Percentiles rank a stretch among this genome's conserved stretches.
Evolutionary conservation across 2,797 vertebrate species (phyloP).

Genomic region (Ataeniobius toweri): DNA sequence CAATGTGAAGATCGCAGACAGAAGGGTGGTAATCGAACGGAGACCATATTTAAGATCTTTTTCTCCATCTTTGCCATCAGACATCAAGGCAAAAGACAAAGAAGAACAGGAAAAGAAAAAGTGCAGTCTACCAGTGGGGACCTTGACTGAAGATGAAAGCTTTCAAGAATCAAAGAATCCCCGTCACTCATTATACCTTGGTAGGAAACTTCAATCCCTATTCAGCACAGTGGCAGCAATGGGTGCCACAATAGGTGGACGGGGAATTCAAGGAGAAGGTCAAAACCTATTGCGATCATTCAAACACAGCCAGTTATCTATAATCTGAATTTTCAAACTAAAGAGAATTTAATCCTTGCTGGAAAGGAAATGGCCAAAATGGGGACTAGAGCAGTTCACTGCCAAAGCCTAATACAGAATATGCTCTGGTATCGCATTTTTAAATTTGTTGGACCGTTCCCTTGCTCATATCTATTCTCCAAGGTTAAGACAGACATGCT

Average conservation of each 20-base stretch:
- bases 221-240: constrained; percentile 45
- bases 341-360: background rate
- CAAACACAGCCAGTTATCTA: constrained; percentile 5
- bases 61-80: constrained; percentile 60
- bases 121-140: constrained; percentile 65
- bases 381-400: background rate
- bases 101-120: constrained; percentile 65
- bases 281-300: constrained; percentile 19
- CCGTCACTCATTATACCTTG: constrained; percentile 74
- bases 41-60: constrained; percentile 63
- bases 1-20: constrained; percentile 41
- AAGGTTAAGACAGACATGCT: background rate
- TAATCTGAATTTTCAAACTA: constrained; percentile 6
- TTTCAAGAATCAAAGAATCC: constrained; percentile 71
- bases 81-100: constrained; percentile 76
- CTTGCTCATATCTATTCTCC: background rate
- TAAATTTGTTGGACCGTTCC: background rate
- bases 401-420: background rate
- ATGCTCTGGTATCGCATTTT: background rate
- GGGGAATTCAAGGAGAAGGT: constrained; percentile 49
- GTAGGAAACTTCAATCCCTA: constrained; percentile 63
- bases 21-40: constrained; percentile 55
- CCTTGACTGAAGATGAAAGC: constrained; percentile 77
- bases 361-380: background rate
- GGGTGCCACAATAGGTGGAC: constrained; percentile 45